Evolutionary conservation across 2,888 invertebrate genomes (phyloP).

Genomic region (Oligia latruncula): DNA sequence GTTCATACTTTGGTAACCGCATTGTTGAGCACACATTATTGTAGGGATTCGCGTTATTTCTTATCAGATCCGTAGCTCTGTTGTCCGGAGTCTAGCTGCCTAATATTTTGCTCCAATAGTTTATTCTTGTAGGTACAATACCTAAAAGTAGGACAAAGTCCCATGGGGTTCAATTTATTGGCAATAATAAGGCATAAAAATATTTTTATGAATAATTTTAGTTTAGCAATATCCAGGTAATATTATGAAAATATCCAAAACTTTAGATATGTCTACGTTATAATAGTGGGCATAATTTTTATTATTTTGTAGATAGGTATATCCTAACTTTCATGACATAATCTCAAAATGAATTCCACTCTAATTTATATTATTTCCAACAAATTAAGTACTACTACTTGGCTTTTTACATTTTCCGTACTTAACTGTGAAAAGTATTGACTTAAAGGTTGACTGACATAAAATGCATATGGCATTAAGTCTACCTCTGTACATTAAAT

Average conservation of each 20-base stretch:
- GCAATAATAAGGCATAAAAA: constrained; percentile 3
- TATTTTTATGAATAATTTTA: neutral
- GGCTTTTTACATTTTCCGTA: neutral
- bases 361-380: neutral
- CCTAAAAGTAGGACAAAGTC: constrained; percentile 18
- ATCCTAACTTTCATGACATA: neutral
- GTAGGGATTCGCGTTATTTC: constrained; percentile 24
- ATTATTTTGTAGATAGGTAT: neutral
- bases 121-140: constrained; percentile 11
- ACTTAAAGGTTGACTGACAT: too few relatives aligned
- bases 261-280: neutral
- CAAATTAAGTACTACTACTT: neutral
- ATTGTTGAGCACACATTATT: constrained; percentile 44
- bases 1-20: constrained; percentile 19
- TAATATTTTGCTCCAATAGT: constrained; percentile 1
- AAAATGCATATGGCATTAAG: too few relatives aligned
- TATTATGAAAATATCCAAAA: neutral
- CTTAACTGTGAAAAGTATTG: too few relatives aligned
- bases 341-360: neutral
- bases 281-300: neutral
- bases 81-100: constrained; percentile 4
- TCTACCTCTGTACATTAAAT: too few relatives aligned
- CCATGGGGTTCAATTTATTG: constrained; percentile 21
- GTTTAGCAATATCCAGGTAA: neutral
- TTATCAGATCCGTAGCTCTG: constrained; percentile 39